Percentiles rank a stretch among this genome's conserved stretches.
phyloP scores from a whole-genome alignment of 2,797 vertebrate genomes.

The Chaetodon trifasciatus region DNA sequence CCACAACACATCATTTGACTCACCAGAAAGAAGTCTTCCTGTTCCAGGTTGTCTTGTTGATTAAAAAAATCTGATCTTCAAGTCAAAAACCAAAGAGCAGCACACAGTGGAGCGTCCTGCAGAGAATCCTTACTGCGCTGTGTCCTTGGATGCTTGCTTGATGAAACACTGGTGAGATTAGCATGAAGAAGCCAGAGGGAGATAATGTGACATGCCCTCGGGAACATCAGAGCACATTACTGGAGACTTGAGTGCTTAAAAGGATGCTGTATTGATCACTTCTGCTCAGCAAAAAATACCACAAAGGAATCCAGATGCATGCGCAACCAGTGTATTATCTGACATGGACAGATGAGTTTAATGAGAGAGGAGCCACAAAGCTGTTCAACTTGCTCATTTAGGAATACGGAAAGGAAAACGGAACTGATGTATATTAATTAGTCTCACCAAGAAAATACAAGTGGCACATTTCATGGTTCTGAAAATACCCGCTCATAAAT shows the following conservation, averaged over 20 bases:
- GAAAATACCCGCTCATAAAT: neutral
- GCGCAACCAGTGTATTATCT: too few species aligned
- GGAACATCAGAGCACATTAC: constrained; percentile 67
- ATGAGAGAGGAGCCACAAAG: neutral
- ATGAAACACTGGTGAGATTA: neutral
- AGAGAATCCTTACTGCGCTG: constrained; percentile 5
- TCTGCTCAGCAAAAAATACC: constrained; percentile 5
- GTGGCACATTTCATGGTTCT: neutral
- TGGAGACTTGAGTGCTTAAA: constrained; percentile 57
- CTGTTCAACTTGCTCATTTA: neutral
- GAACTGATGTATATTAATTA: neutral
- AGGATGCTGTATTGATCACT: constrained; percentile 62
- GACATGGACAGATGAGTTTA: neutral
- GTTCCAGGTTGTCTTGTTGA: constrained; percentile 5
- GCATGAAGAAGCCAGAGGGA: constrained; percentile 3
- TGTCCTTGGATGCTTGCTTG: neutral
- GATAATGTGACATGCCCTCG: constrained; percentile 55
- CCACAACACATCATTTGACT: constrained; percentile 35
- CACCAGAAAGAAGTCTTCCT: constrained; percentile 45
- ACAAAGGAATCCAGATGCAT: neutral
- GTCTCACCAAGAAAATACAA: neutral
- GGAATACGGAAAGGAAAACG: neutral
- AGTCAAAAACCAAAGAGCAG: constrained; percentile 19
- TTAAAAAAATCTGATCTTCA: constrained; percentile 23
- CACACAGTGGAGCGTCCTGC: neutral